Percentiles rank a stretch among this genome's conserved stretches.
Evolutionary conservation across 2,113 vertebrate genomes (phyloP).

Genomic region (Megaceryle maxima): DNA sequence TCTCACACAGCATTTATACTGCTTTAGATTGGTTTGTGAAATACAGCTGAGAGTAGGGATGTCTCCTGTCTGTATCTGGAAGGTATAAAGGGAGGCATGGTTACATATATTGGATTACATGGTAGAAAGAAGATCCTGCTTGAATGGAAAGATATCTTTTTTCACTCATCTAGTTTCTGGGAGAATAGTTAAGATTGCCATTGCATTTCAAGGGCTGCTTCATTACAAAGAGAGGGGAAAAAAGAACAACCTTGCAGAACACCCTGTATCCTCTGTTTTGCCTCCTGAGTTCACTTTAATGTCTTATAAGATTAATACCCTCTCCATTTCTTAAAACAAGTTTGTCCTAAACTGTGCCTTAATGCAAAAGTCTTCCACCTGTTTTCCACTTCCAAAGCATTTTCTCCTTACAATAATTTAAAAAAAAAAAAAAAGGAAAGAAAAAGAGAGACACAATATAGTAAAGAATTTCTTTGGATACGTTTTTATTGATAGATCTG

Average conservation of each 20-base stretch:
- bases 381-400: neutral
- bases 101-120: neutral
- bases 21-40: neutral
- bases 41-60: neutral
- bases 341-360: neutral
- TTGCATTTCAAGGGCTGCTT: slow-evolving; percentile 22
- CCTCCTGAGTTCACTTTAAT: neutral
- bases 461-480: neutral
- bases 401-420: neutral
- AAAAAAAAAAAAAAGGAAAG: no score
- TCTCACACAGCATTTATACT: rapidly evolving
- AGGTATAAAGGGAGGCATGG: slow-evolving; percentile 5
- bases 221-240: neutral
- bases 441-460: no score
- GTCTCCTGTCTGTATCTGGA: neutral
- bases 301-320: neutral
- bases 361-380: neutral
- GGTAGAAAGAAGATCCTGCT: slow-evolving; percentile 37
- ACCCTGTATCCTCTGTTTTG: neutral
- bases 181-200: slow-evolving; percentile 28
- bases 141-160: slow-evolving; percentile 56
- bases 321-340: neutral
- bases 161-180: slow-evolving; percentile 38
- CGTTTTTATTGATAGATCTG: neutral
- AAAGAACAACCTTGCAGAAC: neutral